Evolutionary conservation across 2,797 vertebrate species (phyloP).

Genomic region (Nannoperca australis): DNA sequence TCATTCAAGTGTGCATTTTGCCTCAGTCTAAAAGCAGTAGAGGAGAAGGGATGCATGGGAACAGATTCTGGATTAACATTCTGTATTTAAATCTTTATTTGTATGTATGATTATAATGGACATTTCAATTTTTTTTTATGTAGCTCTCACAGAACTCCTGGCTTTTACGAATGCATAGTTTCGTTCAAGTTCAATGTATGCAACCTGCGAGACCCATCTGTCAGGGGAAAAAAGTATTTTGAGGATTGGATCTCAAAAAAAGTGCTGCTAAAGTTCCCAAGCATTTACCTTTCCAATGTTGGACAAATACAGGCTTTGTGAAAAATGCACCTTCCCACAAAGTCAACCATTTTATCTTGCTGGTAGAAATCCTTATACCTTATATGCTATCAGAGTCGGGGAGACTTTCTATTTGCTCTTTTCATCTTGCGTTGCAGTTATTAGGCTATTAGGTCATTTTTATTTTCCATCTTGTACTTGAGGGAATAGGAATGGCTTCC

Average conservation of each 20-base stretch:
- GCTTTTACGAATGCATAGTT: constrained; percentile 15
- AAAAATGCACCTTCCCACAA: constrained; percentile 14
- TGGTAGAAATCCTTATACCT: not conserved
- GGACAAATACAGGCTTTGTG: constrained; percentile 18
- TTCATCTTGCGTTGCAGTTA: not conserved
- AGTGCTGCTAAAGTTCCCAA: not conserved
- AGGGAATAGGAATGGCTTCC: constrained; percentile 2
- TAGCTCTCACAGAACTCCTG: no score
- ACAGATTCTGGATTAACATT: constrained; percentile 5
- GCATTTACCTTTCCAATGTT: not conserved
- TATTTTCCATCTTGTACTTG: not conserved
- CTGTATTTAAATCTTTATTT: constrained; percentile 27
- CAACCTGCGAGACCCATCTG: not conserved
- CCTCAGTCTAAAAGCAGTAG: not conserved
- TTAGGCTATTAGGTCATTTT: constrained; percentile 10
- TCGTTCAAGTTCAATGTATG: not conserved
- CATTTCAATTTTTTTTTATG: not conserved
- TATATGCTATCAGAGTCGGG: not conserved
- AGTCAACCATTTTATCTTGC: constrained; percentile 1
- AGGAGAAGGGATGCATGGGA: not conserved
- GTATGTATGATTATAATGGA: constrained; percentile 19
- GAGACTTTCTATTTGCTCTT: constrained; percentile 3
- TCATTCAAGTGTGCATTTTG: not conserved
- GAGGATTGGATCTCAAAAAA: constrained; percentile 9
- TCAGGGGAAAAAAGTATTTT: constrained; percentile 19